These are phyloP conservation scores for Otus sunia DNA, from an alignment of 2,113 vertebrate species.

Conservation along the genomic window DNA sequence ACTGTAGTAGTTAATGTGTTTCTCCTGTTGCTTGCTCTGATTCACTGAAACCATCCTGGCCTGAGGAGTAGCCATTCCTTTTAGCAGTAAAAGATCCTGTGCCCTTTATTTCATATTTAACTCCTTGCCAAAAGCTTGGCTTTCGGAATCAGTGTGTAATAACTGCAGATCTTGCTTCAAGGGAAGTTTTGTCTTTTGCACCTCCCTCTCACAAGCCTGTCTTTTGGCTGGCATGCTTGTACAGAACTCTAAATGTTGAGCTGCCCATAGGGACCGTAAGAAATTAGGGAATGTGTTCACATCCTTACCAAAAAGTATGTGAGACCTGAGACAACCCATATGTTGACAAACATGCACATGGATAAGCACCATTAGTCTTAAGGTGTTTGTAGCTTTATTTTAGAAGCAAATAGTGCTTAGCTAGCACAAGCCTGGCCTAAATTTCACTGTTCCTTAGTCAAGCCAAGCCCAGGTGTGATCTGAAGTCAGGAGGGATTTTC, in stretches of 20 bases:
- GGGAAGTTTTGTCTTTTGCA: background rate
- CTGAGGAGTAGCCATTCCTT: background rate
- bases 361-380: background rate
- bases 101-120: background rate
- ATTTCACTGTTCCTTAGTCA: background rate
- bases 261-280: background rate
- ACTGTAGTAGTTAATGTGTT: background rate
- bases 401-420: background rate
- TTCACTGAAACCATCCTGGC: background rate
- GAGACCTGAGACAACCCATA: background rate
- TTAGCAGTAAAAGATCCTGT: background rate
- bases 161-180: background rate
- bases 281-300: background rate
- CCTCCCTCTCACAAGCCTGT: background rate
- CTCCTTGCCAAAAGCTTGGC: background rate
- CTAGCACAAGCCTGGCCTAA: background rate
- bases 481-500: background rate
- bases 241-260: background rate
- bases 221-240: background rate
- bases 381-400: background rate
- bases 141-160: background rate
- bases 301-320: background rate
- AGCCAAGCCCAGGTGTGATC: background rate
- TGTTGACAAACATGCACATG: background rate
- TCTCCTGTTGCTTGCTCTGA: background rate